phyloP scores from a whole-genome alignment of 1,140 invertebrate species.

The Solenopsis fugax region DNA sequence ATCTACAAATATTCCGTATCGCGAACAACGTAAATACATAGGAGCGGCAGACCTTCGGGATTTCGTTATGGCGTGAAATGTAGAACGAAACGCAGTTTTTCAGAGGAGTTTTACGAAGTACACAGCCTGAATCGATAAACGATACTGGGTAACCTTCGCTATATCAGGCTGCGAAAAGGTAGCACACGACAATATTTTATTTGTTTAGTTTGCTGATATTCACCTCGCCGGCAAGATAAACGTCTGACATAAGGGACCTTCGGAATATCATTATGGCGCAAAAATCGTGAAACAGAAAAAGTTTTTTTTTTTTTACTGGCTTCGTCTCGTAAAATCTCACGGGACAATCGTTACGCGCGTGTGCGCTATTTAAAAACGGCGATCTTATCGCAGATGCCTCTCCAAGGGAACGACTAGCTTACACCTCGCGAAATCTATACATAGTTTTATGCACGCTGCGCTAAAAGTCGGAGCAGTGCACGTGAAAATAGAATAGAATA shows the following conservation, averaged over 20 bases:
- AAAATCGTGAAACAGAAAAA: conserved; percentile 22
- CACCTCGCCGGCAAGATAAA: conserved; percentile 23
- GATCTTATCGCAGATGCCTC: conserved; percentile 31
- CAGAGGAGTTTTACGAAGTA: conserved; percentile 14
- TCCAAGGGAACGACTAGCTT: neutral
- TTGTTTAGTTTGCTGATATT: conserved; percentile 39
- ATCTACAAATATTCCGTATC: conserved; percentile 10
- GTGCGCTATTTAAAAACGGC: conserved; percentile 41
- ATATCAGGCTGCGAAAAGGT: conserved; percentile 10
- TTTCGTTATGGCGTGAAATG: conserved; percentile 10
- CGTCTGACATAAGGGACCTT: conserved; percentile 18
- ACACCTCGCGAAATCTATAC: conserved; percentile 39
- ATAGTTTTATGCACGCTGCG: conserved; percentile 36
- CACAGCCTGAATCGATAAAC: conserved; percentile 19
- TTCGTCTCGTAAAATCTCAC: conserved; percentile 21
- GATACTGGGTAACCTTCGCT: neutral
- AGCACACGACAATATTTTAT: conserved; percentile 39
- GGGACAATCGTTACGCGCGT: conserved; percentile 42
- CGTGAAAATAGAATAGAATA: conserved; percentile 48
- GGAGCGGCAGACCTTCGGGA: neutral
- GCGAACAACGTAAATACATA: neutral
- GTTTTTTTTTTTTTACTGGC: conserved; percentile 17
- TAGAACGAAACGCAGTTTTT: neutral
- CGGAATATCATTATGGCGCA: conserved; percentile 43
- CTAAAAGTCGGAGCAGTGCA: conserved; percentile 29